Base-by-base conservation (phyloP, 2,888 invertebrate species). In the Drosophila putrida region DNA sequence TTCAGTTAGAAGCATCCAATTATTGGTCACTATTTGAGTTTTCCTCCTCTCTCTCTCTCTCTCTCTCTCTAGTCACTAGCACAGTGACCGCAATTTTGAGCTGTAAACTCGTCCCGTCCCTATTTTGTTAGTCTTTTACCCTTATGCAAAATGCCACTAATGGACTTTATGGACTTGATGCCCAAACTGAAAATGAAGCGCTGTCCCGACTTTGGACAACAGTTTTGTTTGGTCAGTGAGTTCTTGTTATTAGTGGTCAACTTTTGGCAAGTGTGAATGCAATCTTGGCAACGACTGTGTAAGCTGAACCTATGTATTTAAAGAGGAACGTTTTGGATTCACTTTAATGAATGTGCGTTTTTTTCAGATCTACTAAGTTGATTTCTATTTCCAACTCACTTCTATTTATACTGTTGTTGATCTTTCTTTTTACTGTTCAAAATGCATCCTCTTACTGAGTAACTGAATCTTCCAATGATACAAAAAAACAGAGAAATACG, bases 141-240 rank as follows among this genome's bases (percentile, higher is more conserved):
- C 64, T 64, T 72, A 86, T 80, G 83, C 77, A 71, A 87, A 89
- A 84, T 81, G 67, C 67, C 79, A 88, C 72, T 89, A 82, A 82
- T 88, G 89, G 88, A 87, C 75, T 82, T 83, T 77, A 54, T 63
- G 66, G 44, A 46, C 63, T 55, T 53, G 51, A 36, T 55, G 55
- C 35, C 20, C 36, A 49, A 47, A 38, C 65, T 35, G 44, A 43
- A 65, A 53, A 54, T 70, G 58, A 61, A 54, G 58, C 55, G 51
- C 33, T 73, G 58, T n/a, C 25, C 35, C 35, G 35, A 59, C 51
- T 59, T 73, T 15, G n/a, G 44, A 46, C 55, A 72, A 50, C 47
- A 57, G 35, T 38, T 71, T 59, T 50, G 54, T 50, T 74, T 60
- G 58, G 57, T 25, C 58, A 43, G 41, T 35, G 27, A 46, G 41